phyloP scores from a whole-genome alignment of 2,113 vertebrate genomes.

The Phalacrocorax brasilianus region DNA sequence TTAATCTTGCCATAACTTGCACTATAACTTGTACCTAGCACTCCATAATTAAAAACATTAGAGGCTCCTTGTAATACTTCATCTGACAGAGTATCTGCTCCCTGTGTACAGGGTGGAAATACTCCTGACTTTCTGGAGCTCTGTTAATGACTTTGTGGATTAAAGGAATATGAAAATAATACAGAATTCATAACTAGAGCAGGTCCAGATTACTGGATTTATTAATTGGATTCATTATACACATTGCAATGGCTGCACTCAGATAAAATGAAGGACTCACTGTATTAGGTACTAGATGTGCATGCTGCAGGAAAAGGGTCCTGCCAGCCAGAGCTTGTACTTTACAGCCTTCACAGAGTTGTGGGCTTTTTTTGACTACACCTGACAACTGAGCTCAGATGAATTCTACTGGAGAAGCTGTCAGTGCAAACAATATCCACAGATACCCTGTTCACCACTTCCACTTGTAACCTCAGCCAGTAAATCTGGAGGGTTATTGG shows the following conservation, averaged over 20 bases:
- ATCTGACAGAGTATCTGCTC: slow-evolving; percentile 11
- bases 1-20: neutral
- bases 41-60: slow-evolving; percentile 67
- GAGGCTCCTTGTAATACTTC: neutral
- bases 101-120: neutral
- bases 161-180: neutral
- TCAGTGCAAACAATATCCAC: neutral
- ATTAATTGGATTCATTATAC: neutral
- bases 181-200: neutral
- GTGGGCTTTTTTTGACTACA: neutral
- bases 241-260: neutral
- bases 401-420: neutral
- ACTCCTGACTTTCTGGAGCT: slow-evolving; percentile 7
- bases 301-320: neutral
- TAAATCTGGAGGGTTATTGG: neutral
- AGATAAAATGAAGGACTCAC: neutral
- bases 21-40: neutral
- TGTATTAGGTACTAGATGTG: neutral
- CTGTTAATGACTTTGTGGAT: slow-evolving; percentile 5
- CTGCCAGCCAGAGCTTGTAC: neutral
- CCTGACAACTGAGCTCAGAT: neutral
- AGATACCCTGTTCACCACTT: neutral
- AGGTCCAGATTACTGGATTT: neutral
- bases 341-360: neutral
- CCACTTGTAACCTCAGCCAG: neutral